phyloP scores from a whole-genome alignment of 2,888 invertebrate genomes.

The Diachrysia chrysitis region DNA sequence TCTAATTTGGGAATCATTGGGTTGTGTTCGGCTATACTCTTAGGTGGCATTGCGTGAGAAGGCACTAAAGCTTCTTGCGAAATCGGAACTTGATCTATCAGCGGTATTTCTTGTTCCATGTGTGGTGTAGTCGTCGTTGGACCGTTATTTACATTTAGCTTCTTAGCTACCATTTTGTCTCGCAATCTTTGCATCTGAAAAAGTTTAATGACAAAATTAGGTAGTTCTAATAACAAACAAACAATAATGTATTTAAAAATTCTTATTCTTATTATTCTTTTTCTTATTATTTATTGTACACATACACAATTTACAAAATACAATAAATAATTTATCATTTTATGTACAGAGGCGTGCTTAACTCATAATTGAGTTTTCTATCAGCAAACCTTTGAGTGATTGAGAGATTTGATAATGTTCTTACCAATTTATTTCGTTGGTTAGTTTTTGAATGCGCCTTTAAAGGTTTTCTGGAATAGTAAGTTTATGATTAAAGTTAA shows the following conservation, averaged over 20 bases:
- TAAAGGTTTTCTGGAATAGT: neutral
- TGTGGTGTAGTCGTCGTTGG: slow-evolving; percentile 29
- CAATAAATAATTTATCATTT: no score
- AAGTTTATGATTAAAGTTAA: neutral
- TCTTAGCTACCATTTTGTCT: slow-evolving; percentile 56
- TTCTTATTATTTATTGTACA: no score
- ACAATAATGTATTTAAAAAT: neutral
- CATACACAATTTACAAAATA: no score
- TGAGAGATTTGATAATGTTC: no score
- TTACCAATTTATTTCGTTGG: neutral
- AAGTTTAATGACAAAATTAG: slow-evolving; percentile 1
- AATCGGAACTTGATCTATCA: slow-evolving; percentile 41
- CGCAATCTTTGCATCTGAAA: slow-evolving; percentile 65
- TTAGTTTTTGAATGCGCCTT: neutral
- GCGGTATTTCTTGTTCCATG: slow-evolving; percentile 37
- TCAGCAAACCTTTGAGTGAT: no score
- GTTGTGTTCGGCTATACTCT: slow-evolving; percentile 32
- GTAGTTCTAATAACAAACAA: neutral
- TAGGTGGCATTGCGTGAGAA: slow-evolving; percentile 29
- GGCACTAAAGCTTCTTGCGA: slow-evolving; percentile 30
- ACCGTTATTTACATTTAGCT: slow-evolving; percentile 57
- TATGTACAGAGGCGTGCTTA: no score
- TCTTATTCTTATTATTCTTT: no score
- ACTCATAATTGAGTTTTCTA: no score
- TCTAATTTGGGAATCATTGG: slow-evolving; percentile 44